Evolutionary conservation across 2,797 vertebrate genomes (phyloP), one percentile per base, ranked within the genome.

Genomic region (Clarias laeviceps): DNA sequence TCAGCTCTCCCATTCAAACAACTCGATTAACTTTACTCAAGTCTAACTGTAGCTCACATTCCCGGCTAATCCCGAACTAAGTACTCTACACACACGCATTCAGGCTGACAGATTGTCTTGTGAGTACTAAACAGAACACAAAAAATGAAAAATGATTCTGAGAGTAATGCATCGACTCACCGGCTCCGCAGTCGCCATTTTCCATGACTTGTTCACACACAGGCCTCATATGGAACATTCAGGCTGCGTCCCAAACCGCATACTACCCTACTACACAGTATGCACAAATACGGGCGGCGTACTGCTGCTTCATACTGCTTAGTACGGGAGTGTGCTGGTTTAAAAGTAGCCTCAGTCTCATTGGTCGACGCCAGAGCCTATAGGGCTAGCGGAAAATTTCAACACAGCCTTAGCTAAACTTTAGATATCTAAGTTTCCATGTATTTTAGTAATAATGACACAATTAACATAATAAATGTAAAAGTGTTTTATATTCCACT

Each of bases 101-200:
- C 2, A 0, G 32, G 32, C 2, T 24, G 3, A 1, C 15, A 56
- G 0, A 4, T 22, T 1, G 27, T 6, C 4, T n/a, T 4, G 15
- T 17, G 82, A 68, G 32, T 14, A 37, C 5, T 1, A 0, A 68
- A 54, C 80, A 11, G 69, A 24, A 29, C 20, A n/a, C 54, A 32
- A 74, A 88, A 90, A 88, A 50, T 3, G 6, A 84, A 91, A 69
- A 90, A 89, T 87, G 32, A 86, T 79, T 85, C 87, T 84, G 88
- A 84, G 27, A 61, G 24, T 83, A 66, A 74, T 69, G 85, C 90
- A 93, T 93, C 89, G 93, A 95, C 98, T 98, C 97, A 99, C 98
- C 98, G 97, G 97, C 96, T 98, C 97, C 95, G 96, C 97, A 88
- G 97, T 95, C 97, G 98, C 98, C 98, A 99, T 98, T 95, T 99